Percentiles rank a stretch among this genome's conserved stretches.
Conservation (phyloP, 2,888 invertebrate species). For the Spatulosminthurus flaviceps region DNA sequence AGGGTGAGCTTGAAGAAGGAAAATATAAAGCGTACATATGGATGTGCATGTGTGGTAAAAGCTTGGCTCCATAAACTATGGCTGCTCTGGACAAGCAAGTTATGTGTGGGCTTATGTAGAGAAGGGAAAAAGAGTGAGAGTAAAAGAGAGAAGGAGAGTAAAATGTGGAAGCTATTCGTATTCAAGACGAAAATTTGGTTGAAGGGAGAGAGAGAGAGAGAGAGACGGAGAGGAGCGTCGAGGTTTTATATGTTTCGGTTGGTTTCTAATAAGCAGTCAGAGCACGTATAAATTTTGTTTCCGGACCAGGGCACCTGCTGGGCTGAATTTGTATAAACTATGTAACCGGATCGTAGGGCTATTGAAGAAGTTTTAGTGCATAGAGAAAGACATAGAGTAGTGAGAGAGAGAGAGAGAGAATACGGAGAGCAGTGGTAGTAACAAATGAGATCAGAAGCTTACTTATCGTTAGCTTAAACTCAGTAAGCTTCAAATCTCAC, state of each 20-base stretch:
- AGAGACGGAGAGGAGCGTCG: slow-evolving; percentile 5
- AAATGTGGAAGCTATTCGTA: background rate
- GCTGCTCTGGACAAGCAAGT: no score
- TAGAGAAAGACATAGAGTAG: background rate
- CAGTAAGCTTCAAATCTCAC: background rate
- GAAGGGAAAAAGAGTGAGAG: no score
- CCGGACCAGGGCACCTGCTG: slow-evolving; percentile 64
- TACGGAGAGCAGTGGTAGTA: background rate
- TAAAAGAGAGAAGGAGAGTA: slow-evolving; percentile 11
- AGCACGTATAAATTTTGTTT: slow-evolving; percentile 64
- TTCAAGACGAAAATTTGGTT: slow-evolving; percentile 50
- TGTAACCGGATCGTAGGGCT: slow-evolving; percentile 25
- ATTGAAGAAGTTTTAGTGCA: background rate
- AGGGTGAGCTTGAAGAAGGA: no score
- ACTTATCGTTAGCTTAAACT: slow-evolving; percentile 29
- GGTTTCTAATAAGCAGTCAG: slow-evolving; percentile 54
- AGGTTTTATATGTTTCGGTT: slow-evolving; percentile 17
- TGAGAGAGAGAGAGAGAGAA: slow-evolving; percentile 12
- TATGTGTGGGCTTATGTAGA: no score
- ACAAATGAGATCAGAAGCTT: slow-evolving; percentile 42
- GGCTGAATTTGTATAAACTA: slow-evolving; percentile 34
- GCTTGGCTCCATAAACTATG: background rate
- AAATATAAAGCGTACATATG: no score
- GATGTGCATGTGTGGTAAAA: background rate
- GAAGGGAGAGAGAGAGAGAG: slow-evolving; percentile 13